Base-by-base conservation (phyloP, 2,113 vertebrate genomes). In the Copsychus sechellarum region DNA sequence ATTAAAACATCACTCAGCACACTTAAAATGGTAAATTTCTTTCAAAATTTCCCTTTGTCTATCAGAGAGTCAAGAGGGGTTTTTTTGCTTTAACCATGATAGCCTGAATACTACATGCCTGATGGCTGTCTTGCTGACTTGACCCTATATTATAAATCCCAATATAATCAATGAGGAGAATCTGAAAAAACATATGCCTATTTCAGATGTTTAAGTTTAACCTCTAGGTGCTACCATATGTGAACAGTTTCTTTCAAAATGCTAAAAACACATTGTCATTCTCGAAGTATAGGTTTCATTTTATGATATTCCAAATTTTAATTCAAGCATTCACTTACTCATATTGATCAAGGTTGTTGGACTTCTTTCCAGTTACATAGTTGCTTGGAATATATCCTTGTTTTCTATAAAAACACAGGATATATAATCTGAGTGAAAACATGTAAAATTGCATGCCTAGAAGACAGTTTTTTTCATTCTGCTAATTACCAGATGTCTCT, bases 381-480 rank as follows among this genome's bases (percentile, higher is more conserved):
- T 99, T 99, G 96, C 99, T 99, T 80, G 99, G 99, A 88, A 99
- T 99, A 97, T 99, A 99, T 21, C 99, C 99, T 96, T 99, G 98
- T 79, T 98, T 97, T 34, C 99, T 99, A 96, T 57, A 97, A 67
- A 62, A 58, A 56, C 20, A 79, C 0, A 43, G 13, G 74, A 48
- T 48, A 93, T 2, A 26, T 15, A 14, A 72, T 36, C 43, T 38
- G 12, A 64, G 19, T 45, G 60, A 93, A 77, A 89, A 57, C 4
- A 23, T 23, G 28, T 28, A 61, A 54, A 84, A 65, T 8, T 43
- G 34, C 26, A 74, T 13, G 18, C 25, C 50, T 62, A 70, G 60
- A 70, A 72, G 36, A 61, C 20, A 31, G 22, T 14, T 22, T 26
- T 26, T 42, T 89, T 62, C 33, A 40, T 71, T 38, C 36, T 74